Conservation (phyloP, 2,113 vertebrate genomes). For the Isurus oxyrinchus region DNA sequence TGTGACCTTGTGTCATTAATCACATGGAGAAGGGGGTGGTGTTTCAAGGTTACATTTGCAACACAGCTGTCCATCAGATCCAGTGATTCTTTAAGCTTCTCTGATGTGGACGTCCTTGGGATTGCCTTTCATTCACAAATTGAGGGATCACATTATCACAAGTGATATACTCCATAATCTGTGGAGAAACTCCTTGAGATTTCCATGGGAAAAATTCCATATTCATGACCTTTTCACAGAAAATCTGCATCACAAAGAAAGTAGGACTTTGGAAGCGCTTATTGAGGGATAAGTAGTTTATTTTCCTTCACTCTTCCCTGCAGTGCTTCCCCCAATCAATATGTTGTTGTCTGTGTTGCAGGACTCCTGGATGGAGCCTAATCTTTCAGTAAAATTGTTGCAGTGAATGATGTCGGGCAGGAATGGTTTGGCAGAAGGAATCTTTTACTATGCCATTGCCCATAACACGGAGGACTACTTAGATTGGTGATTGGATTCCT, state of each 20-base stretch:
- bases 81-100: background rate
- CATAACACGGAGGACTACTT: background rate
- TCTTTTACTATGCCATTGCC: background rate
- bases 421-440: background rate
- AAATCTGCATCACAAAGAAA: background rate
- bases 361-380: background rate
- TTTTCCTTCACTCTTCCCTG: background rate
- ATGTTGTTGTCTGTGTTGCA: background rate
- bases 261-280: background rate
- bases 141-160: background rate
- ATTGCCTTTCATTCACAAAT: conserved; percentile 30
- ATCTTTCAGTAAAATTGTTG: background rate
- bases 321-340: background rate
- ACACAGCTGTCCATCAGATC: background rate
- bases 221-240: background rate
- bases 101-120: background rate
- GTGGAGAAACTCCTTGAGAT: background rate
- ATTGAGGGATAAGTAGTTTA: background rate
- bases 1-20: background rate
- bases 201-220: conserved; percentile 2
- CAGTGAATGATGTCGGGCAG: background rate
- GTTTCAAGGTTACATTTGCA: background rate
- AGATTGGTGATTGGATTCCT: background rate
- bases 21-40: background rate
- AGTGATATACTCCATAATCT: conserved; percentile 1